These are phyloP conservation scores for Hartigia nigra DNA, from an alignment of 2,888 invertebrate species.

Conservation along the genomic window DNA sequence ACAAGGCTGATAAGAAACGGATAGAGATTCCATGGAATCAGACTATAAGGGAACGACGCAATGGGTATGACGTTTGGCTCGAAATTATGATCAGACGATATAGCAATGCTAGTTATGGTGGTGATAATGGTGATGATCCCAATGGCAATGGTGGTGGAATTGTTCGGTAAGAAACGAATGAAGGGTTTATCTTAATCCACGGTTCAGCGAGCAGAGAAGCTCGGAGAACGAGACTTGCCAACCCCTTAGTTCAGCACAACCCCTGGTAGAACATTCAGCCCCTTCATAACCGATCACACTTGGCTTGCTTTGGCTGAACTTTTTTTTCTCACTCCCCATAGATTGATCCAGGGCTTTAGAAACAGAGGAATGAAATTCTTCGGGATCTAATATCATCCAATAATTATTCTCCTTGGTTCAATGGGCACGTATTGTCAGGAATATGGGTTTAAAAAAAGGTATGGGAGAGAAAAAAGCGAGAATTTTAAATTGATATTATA, in stretches of 20 bases:
- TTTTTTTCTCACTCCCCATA: slow-evolving; percentile 29
- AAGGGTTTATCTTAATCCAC: slow-evolving; percentile 65
- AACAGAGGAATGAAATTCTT: not conserved
- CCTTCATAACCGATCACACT: slow-evolving; percentile 59
- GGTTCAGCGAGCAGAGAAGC: slow-evolving; percentile 61
- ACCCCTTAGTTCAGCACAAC: slow-evolving; percentile 20
- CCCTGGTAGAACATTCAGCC: slow-evolving; percentile 34
- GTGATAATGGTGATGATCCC: not conserved
- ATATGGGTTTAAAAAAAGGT: too few relatives aligned
- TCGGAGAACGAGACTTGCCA: slow-evolving; percentile 38
- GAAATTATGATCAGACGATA: not conserved
- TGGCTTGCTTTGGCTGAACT: slow-evolving; percentile 52
- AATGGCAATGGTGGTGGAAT: slow-evolving; percentile 32
- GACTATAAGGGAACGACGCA: not conserved
- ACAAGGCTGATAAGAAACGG: not conserved
- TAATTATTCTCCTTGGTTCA: not conserved
- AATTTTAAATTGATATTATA: not conserved
- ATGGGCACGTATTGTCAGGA: not conserved
- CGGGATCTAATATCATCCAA: not conserved
- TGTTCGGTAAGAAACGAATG: slow-evolving; percentile 61
- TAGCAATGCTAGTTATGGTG: not conserved
- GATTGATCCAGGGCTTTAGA: not conserved
- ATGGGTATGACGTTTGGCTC: not conserved
- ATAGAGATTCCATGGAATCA: not conserved
- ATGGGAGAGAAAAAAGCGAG: not conserved